Evolutionary conservation across 2,113 vertebrate genomes (phyloP), one percentile per base, ranked within the genome.

Genomic region (Regulus satrapa): DNA sequence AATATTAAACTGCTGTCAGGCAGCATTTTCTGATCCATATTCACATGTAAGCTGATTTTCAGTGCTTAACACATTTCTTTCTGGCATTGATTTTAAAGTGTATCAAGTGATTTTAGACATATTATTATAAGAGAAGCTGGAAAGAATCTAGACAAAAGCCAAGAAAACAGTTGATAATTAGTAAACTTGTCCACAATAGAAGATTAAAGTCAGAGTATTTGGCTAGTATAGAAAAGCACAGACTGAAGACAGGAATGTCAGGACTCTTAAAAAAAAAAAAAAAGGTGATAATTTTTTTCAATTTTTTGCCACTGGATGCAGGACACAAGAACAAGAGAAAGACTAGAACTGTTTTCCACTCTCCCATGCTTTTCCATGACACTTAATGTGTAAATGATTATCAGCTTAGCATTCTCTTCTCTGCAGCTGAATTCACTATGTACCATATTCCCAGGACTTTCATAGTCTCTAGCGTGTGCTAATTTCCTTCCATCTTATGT

Each of bases 21-120:
- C 1, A 4, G 26, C 8, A 38, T 94, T 88, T 93, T 81, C 43
- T 32, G 34, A 58, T 87, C 59, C 24, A 29, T 93, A 92, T 95
- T 90, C 66, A 75, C 17, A 20, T 34, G 18, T 76, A 59, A 88
- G n/a, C 78, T 90, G 52, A 40, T 92, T 92, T 88, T 72, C 14
- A 54, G 26, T 75, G 43, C 41, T 79, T 75, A 54, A 67, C 14
- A 29, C 14, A 4, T 75, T 93, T 62, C 32, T 78, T 92, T 93
- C 24, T 67, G 46, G 32, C 48, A 46, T 29, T 34, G 12, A 69
- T 76, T 85, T 69, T 58, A 73, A 73, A 95, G 62, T 56, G 26
- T 3, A 41, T 61, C 6, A 13, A 52, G n/a, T 19, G 1, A 10
- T 73, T 68, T 72, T 31, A 76, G 45, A 24, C 14, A 26, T 91